phyloP scores from a whole-genome alignment of 2,797 vertebrate species.

The Alfaro cultratus region DNA sequence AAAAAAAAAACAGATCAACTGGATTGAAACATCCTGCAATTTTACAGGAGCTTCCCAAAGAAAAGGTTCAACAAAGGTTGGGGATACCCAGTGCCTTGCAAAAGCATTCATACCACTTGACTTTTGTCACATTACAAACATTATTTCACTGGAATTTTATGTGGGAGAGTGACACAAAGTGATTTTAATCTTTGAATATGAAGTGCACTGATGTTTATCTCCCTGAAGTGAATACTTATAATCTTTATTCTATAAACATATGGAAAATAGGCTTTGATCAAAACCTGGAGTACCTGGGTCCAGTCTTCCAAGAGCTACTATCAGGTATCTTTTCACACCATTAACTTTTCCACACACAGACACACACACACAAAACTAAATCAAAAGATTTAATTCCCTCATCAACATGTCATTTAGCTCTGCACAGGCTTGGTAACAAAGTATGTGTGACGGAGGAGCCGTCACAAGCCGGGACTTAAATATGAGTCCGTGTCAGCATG shows the following conservation, averaged over 20 bases:
- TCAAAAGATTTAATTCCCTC: background rate
- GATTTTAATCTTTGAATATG: background rate
- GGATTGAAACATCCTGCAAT: conserved; percentile 12
- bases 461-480: too few species aligned
- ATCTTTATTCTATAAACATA: background rate
- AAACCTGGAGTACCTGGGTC: background rate
- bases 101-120: background rate
- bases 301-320: background rate
- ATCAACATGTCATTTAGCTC: background rate
- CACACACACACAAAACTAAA: background rate
- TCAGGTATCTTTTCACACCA: background rate
- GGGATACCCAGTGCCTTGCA: background rate
- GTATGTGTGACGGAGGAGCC: too few species aligned
- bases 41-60: conserved; percentile 55
- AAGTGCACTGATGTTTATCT: background rate
- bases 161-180: background rate
- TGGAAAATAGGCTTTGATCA: background rate
- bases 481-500: too few species aligned
- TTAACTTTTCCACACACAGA: too few species aligned
- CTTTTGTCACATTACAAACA: background rate
- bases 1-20: background rate
- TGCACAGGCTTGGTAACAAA: background rate
- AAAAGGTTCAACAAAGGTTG: conserved; percentile 33
- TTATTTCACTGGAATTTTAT: background rate
- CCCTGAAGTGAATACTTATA: background rate